Percentiles rank a stretch among this genome's conserved stretches.
phyloP scores from a whole-genome alignment of 1,140 invertebrate genomes.

The Diploscapter pachys region DNA sequence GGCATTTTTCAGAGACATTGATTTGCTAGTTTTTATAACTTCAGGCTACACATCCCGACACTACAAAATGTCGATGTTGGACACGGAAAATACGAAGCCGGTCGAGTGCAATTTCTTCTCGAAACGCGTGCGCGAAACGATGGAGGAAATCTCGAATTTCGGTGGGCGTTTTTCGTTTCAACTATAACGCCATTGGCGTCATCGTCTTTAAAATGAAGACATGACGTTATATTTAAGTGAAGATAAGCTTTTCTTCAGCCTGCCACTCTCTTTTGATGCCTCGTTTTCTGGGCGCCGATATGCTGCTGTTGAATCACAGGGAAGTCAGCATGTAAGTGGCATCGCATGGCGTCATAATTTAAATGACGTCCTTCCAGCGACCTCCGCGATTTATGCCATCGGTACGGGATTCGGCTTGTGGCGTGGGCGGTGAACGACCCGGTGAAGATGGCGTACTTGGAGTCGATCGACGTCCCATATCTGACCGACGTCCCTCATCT shows the following conservation, averaged over 20 bases:
- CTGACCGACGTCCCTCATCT: too few species aligned
- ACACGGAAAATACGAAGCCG: neutral
- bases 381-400: neutral
- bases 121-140: neutral
- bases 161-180: too few species aligned
- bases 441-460: constrained; percentile 14
- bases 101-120: constrained; percentile 2
- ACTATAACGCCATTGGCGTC: too few species aligned
- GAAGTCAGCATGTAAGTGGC: constrained; percentile 1
- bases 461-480: too few species aligned
- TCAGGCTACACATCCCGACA: constrained; percentile 12
- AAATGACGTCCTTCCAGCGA: constrained; percentile 8
- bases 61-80: neutral
- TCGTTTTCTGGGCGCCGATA: constrained; percentile 27
- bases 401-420: constrained; percentile 13
- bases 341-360: constrained; percentile 9
- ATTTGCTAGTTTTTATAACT: neutral
- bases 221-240: neutral
- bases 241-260: constrained; percentile 12
- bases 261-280: constrained; percentile 13
- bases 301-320: constrained; percentile 13
- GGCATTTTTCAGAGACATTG: constrained; percentile 4
- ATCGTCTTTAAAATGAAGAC: constrained; percentile 8
- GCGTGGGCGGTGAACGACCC: constrained; percentile 28
- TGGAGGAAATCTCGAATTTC: neutral